phyloP scores from a whole-genome alignment of 2,113 vertebrate species.

The Cebus imitator region DNA sequence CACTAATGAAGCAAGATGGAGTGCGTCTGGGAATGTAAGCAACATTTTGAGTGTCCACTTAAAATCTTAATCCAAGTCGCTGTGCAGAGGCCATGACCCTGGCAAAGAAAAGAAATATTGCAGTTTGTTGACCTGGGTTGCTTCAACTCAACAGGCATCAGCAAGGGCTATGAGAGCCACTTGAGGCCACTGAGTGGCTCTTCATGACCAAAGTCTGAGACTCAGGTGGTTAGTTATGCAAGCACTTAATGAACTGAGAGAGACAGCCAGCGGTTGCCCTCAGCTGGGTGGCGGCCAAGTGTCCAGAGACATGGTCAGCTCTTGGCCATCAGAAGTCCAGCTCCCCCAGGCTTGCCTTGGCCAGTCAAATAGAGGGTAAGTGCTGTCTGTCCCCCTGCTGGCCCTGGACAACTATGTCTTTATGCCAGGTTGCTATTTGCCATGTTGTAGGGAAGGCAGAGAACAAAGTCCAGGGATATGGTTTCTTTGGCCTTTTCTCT shows the following conservation, averaged over 20 bases:
- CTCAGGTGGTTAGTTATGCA: neutral
- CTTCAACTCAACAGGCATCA: neutral
- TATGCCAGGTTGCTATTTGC: neutral
- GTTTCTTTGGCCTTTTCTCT: neutral
- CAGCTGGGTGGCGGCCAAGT: neutral
- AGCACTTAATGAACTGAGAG: neutral
- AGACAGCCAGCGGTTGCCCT: neutral
- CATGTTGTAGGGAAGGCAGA: neutral
- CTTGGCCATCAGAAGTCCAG: neutral
- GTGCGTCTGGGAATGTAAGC: neutral
- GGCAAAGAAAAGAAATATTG: neutral
- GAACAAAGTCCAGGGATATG: neutral
- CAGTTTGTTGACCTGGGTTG: neutral
- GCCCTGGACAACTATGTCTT: neutral
- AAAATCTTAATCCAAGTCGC: neutral
- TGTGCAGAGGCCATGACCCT: neutral
- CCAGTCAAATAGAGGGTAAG: neutral
- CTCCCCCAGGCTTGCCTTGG: neutral
- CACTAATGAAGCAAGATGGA: neutral
- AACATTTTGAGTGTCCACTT: neutral
- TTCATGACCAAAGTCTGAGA: neutral
- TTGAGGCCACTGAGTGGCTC: neutral
- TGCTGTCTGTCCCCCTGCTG: neutral
- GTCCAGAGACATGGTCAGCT: neutral
- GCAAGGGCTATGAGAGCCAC: neutral